A percentile compares a stretch with the other conserved stretches of the same genome.
These are phyloP conservation scores for Lepilemur ruficaudatus DNA, from an alignment of 2,797 vertebrate genomes.

Conservation along the genomic window DNA sequence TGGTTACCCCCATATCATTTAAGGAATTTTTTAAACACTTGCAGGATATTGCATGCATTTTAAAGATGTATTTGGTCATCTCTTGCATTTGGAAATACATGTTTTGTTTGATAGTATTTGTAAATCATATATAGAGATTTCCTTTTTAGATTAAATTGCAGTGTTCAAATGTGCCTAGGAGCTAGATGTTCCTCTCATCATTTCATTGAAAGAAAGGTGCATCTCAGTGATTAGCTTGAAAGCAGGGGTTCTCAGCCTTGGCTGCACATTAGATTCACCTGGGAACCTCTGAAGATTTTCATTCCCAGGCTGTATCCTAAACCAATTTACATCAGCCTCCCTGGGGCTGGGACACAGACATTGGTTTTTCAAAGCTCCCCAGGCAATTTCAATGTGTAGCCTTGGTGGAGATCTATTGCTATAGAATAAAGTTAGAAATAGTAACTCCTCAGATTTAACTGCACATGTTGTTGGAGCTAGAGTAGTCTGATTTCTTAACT, in stretches of 20 bases:
- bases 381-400: neutral
- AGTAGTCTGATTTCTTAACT: conserved; percentile 42
- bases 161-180: neutral
- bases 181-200: neutral
- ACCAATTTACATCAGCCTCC: neutral
- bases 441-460: neutral
- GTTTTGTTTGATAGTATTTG: neutral
- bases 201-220: neutral
- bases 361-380: neutral
- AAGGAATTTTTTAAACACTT: neutral
- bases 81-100: neutral
- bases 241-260: neutral
- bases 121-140: neutral
- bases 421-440: conserved; percentile 29
- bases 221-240: neutral
- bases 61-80: neutral
- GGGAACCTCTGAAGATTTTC: conserved; percentile 9
- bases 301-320: neutral
- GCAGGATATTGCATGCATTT: neutral
- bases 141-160: neutral
- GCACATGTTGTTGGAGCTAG: neutral
- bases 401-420: neutral
- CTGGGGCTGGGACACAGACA: neutral
- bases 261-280: neutral
- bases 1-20: neutral